These are phyloP conservation scores for Panagrolaimus sp. DNA, from an alignment of 1,140 invertebrate species.

Conservation along the genomic window DNA sequence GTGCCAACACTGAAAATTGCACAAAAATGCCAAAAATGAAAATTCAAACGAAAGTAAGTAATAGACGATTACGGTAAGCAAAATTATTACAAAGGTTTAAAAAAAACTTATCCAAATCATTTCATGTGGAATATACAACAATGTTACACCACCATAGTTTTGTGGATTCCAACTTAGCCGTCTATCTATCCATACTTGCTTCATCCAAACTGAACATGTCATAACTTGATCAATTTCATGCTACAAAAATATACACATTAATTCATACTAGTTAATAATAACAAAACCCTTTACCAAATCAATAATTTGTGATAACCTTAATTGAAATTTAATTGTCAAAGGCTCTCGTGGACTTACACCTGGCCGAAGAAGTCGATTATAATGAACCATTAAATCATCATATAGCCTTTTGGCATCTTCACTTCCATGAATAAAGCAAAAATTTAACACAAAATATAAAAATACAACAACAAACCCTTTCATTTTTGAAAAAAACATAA, in stretches of 20 bases:
- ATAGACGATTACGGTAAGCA: too few relatives aligned
- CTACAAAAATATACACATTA: background rate
- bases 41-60: too few relatives aligned
- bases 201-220: conserved; percentile 87
- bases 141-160: conserved; percentile 38
- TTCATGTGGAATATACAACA: conserved; percentile 41
- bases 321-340: conserved; percentile 22
- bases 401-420: conserved; percentile 58
- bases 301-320: conserved; percentile 39
- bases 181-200: conserved; percentile 86
- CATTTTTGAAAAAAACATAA: too few relatives aligned
- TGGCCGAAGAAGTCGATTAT: conserved; percentile 82
- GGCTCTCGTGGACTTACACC: conserved; percentile 24
- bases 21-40: too few relatives aligned
- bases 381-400: conserved; percentile 81
- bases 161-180: conserved; percentile 81
- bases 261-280: background rate
- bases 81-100: background rate
- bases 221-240: conserved; percentile 84
- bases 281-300: conserved; percentile 25
- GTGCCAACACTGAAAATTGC: too few relatives aligned
- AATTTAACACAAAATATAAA: too few relatives aligned
- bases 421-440: background rate
- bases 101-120: background rate
- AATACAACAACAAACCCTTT: too few relatives aligned